Percentiles rank a stretch among this genome's conserved stretches.
phyloP scores from a whole-genome alignment of 2,797 vertebrate genomes.

The Meda fulgida region DNA sequence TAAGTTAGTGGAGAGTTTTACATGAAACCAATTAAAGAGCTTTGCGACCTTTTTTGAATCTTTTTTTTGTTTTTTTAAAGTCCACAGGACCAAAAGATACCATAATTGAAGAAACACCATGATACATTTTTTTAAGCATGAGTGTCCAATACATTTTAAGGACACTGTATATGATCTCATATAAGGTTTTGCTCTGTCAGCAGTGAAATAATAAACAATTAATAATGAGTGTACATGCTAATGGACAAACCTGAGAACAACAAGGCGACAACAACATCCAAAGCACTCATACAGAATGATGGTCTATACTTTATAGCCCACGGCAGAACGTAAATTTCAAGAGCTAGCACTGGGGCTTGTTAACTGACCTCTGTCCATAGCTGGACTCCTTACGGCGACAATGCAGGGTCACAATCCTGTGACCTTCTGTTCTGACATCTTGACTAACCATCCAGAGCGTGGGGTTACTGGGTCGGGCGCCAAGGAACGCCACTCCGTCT shows the following conservation, averaged over 20 bases:
- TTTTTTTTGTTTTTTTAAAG: background rate
- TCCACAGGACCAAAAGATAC: background rate
- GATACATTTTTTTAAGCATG: background rate
- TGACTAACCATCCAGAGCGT: slow-evolving; percentile 90
- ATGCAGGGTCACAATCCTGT: slow-evolving; percentile 83
- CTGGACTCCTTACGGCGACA: slow-evolving; percentile 86
- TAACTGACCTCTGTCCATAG: slow-evolving; percentile 84
- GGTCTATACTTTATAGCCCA: background rate
- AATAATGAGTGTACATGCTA: background rate
- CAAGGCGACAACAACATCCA: background rate
- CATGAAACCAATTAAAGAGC: background rate
- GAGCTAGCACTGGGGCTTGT: background rate
- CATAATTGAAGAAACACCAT: background rate
- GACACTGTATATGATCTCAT: background rate
- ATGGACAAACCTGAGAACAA: background rate
- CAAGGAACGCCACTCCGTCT: slow-evolving; percentile 90
- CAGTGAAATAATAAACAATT: background rate
- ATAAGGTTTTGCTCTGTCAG: background rate
- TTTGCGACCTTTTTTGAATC: background rate
- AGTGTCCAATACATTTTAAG: background rate
- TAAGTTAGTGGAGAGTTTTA: background rate
- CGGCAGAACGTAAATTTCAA: background rate
- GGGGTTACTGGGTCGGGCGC: slow-evolving; percentile 84
- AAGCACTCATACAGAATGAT: background rate
- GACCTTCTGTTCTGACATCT: slow-evolving; percentile 88